These are phyloP conservation scores for Erpetoichthys calabaricus DNA, from an alignment of 2,797 vertebrate species.

Conservation along the genomic window DNA sequence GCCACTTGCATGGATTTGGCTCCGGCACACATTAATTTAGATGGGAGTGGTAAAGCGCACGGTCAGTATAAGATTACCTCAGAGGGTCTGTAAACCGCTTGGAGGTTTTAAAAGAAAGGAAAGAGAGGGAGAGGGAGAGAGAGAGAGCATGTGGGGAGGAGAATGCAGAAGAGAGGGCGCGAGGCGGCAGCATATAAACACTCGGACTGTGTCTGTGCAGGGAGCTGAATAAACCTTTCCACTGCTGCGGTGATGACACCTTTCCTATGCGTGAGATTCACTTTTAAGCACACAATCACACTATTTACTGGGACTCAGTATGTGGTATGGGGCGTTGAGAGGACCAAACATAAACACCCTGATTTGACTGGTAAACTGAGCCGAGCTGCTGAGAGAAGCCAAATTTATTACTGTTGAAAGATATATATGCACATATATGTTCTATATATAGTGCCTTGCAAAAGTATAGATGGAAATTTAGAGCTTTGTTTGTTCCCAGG, in stretches of 20 bases:
- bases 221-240: not conserved
- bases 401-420: no score
- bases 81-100: not conserved
- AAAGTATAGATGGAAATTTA: no score
- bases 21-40: constrained; percentile 2
- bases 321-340: constrained; percentile 5
- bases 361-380: no score
- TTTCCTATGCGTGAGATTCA: not conserved
- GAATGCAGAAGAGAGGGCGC: no score
- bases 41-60: constrained; percentile 10
- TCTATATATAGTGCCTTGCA: no score
- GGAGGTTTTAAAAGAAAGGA: constrained; percentile 14
- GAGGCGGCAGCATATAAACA: no score
- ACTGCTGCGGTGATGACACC: not conserved
- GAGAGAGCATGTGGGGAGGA: not conserved
- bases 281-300: not conserved
- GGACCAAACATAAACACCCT: constrained; percentile 20
- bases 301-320: constrained; percentile 25
- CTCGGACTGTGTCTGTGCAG: no score
- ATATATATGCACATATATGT: no score
- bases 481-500: no score
- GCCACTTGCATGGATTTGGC: not conserved
- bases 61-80: constrained; percentile 14
- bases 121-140: not conserved
- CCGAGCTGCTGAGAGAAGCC: no score